A percentile compares a stretch with the other conserved stretches of the same genome.
Conservation (phyloP, 2,797 vertebrate species). For the Anolis apletophallus region DNA sequence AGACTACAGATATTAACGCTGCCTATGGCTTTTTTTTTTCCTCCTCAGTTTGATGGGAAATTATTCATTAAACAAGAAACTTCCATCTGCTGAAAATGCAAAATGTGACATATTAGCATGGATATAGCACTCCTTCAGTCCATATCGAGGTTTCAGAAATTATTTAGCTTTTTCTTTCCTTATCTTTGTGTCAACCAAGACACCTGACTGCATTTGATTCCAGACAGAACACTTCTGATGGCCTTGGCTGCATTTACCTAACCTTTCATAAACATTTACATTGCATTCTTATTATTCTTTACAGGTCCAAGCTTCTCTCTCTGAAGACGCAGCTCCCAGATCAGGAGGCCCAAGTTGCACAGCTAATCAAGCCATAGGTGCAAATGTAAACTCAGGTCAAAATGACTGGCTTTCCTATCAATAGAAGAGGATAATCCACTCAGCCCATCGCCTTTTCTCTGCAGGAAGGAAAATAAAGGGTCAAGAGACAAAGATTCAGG, state of each 20-base stretch:
- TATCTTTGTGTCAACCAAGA: neutral
- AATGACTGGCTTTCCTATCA: constrained; percentile 43
- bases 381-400: constrained; percentile 24
- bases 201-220: neutral
- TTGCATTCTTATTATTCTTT: constrained; percentile 16
- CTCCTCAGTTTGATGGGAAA: neutral
- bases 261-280: constrained; percentile 1
- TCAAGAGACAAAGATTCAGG: neutral
- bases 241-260: neutral
- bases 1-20: neutral
- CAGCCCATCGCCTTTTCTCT: neutral
- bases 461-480: neutral
- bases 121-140: neutral
- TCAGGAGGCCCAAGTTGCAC: constrained; percentile 8
- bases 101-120: neutral
- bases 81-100: neutral
- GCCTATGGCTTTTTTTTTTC: neutral
- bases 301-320: constrained; percentile 23
- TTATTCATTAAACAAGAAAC: neutral
- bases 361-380: constrained; percentile 13
- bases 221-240: neutral
- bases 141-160: neutral
- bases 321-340: constrained; percentile 37
- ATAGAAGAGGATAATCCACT: constrained; percentile 16
- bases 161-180: neutral